phyloP scores from a whole-genome alignment of 1,140 invertebrate species.

The Microplitis demolitor region DNA sequence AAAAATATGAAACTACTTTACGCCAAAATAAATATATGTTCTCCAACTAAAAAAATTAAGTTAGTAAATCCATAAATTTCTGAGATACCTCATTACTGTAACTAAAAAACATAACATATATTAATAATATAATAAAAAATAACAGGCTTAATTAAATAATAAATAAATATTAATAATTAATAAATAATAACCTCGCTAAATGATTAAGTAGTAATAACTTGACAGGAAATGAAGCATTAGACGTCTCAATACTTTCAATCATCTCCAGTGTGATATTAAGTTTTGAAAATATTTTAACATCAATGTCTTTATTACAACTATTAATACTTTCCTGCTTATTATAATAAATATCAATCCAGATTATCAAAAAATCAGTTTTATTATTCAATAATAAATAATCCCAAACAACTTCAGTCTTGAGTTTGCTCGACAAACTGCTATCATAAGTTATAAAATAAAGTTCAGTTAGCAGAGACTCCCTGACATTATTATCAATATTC shows the following conservation, averaged over 20 bases:
- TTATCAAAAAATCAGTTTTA: slow-evolving; percentile 38
- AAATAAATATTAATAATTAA: background rate
- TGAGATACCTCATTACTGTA: too few relatives aligned
- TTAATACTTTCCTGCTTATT: slow-evolving; percentile 7
- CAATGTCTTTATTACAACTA: slow-evolving; percentile 29
- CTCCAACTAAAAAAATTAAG: too few relatives aligned
- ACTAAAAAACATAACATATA: too few relatives aligned
- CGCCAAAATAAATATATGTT: too few relatives aligned
- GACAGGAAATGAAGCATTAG: slow-evolving; percentile 59
- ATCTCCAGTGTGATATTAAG: slow-evolving; percentile 66
- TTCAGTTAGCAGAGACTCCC: slow-evolving; percentile 46
- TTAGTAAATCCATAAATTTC: too few relatives aligned
- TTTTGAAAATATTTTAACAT: slow-evolving; percentile 61
- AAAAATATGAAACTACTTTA: too few relatives aligned
- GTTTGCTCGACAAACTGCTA: slow-evolving; percentile 33
- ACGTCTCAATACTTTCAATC: slow-evolving; percentile 60
- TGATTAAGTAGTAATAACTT: slow-evolving; percentile 62
- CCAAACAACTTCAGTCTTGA: slow-evolving; percentile 43
- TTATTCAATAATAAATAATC: slow-evolving; percentile 49
- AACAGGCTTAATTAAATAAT: background rate
- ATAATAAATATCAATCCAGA: slow-evolving; percentile 47
- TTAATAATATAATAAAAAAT: too few relatives aligned
- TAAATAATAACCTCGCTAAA: slow-evolving; percentile 40
- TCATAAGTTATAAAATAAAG: slow-evolving; percentile 48
- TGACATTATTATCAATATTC: slow-evolving; percentile 40